Evolutionary conservation across 2,113 vertebrate species (phyloP), one percentile per base, ranked within the genome.

Genomic region (Puntigrus tetrazona): DNA sequence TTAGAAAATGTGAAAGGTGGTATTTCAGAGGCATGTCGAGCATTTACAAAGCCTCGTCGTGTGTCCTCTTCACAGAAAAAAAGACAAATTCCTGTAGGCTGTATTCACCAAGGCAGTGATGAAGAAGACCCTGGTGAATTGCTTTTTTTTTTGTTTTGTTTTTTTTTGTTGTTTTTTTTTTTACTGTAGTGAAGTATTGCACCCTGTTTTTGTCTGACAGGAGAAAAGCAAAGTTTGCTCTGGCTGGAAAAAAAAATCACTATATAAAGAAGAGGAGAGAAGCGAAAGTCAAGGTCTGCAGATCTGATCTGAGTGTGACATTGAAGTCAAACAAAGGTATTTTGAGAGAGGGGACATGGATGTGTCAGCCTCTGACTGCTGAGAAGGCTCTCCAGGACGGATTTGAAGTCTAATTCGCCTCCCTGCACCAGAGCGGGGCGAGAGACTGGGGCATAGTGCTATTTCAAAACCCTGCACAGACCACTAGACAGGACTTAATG

Each of bases 351-450:
- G 85, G 50, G 86, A 65, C n/a, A 82, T 41, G 59, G 63, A 84
- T 86, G 76, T 84, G 63, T 78, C 81, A 85, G 34, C 16, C 34
- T 31, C 41, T 41, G 69, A 29, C 59, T 70, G 41, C 77, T 22
- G 55, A 16, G 20, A 22, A 85, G 59, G 38, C 67, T 83, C 59
- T 80, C 9, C 22, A 9, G 45, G 16, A 84, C 20, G 45, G 29
- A 25, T 88, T 86, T 86, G 87, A 84, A 73, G 79, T 85, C 83
- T 50, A 86, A 78, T 50, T 84, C 65, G 43, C 27, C 84, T 72
- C 43, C 45, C 45, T 70, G n/a, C 47, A 36, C 69, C 31, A 73
- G 61, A 47, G 31, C 8, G 3, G 65, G 7, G 20, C 36, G 31
- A 67, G 63, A 67, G 63, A 41, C 16, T 25, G n/a, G 73, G 11